These are phyloP conservation scores for Falco peregrinus DNA, from an alignment of 2,797 vertebrate genomes.

Conservation along the genomic window DNA sequence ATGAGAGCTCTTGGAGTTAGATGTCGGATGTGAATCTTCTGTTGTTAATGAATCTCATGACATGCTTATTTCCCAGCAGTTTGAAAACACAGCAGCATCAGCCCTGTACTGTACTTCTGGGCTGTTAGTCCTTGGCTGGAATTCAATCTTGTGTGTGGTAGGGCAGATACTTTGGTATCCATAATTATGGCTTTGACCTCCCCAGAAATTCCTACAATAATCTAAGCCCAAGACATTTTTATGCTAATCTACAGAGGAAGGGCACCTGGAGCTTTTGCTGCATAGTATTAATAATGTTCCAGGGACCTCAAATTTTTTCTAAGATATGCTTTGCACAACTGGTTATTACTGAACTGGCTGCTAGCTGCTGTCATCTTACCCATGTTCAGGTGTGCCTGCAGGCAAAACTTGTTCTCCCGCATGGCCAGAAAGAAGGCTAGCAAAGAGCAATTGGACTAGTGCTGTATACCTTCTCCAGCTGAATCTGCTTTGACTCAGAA, in stretches of 20 bases:
- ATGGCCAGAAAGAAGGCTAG: background rate
- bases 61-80: background rate
- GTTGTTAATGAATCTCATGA: background rate
- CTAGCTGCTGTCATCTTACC: background rate
- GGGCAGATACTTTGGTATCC: background rate
- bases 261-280: background rate
- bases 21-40: background rate
- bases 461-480: background rate
- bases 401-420: background rate
- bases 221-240: background rate
- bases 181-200: background rate
- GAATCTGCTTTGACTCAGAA: background rate
- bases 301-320: background rate
- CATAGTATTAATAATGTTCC: background rate
- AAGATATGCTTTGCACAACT: background rate
- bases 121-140: background rate
- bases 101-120: background rate
- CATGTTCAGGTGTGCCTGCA: background rate
- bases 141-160: background rate
- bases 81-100: background rate
- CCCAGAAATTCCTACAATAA: background rate
- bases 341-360: background rate
- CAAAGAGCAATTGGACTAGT: background rate
- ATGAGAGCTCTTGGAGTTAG: background rate
- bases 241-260: background rate